phyloP scores from a whole-genome alignment of 2,888 invertebrate species.

The Agrotis puta region DNA sequence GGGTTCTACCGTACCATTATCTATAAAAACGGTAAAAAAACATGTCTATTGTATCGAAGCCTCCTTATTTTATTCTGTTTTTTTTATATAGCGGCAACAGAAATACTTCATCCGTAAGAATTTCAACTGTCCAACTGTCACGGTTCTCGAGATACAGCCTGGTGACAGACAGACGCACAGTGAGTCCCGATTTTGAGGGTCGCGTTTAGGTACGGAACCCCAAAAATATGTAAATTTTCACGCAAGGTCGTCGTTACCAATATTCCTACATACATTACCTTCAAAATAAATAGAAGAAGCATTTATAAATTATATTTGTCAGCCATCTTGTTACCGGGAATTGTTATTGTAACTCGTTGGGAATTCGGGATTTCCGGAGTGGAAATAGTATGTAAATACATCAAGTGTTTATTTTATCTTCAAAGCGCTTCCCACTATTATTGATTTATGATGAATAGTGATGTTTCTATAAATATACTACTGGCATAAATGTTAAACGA shows the following conservation, averaged over 20 bases:
- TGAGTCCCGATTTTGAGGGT: too few relatives aligned
- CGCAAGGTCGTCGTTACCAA: not conserved
- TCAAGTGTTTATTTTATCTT: slow-evolving; percentile 31
- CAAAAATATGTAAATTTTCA: too few relatives aligned
- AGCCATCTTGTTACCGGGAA: slow-evolving; percentile 18
- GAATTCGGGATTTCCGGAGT: slow-evolving; percentile 25
- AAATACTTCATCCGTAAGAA: too few relatives aligned
- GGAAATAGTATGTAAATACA: slow-evolving; percentile 9
- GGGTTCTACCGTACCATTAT: too few relatives aligned
- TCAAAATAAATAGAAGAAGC: slow-evolving; percentile 1
- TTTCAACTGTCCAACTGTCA: too few relatives aligned
- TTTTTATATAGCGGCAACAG: too few relatives aligned
- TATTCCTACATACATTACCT: not conserved
- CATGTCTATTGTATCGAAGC: too few relatives aligned
- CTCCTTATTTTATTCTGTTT: too few relatives aligned
- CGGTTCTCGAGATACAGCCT: too few relatives aligned
- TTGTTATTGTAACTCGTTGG: slow-evolving; percentile 39
- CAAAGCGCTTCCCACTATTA: slow-evolving; percentile 14
- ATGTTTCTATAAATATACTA: not conserved
- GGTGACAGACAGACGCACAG: too few relatives aligned
- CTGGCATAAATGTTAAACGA: not conserved
- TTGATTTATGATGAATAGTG: not conserved
- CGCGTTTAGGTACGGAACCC: too few relatives aligned
- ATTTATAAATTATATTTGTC: slow-evolving; percentile 20
- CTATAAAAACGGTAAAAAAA: too few relatives aligned